These are phyloP conservation scores for Trissonchulus latispiculum DNA, from an alignment of 2,888 invertebrate genomes.

Conservation along the genomic window DNA sequence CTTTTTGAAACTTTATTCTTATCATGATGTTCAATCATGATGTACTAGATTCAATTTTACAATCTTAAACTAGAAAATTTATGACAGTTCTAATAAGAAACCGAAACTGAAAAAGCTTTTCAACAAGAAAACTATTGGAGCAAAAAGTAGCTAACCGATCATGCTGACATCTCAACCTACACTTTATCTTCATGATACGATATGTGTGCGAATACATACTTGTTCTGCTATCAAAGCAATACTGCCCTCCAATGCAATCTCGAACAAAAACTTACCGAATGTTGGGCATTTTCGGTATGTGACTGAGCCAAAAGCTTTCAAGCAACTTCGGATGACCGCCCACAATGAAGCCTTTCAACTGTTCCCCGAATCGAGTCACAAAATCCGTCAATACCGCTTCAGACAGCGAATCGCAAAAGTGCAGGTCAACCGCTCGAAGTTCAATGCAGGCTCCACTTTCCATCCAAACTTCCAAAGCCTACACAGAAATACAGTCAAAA, in stretches of 20 bases:
- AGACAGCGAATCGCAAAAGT: slow-evolving; percentile 84
- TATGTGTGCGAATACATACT: too few relatives aligned
- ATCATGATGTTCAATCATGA: too few relatives aligned
- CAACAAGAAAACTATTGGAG: not conserved
- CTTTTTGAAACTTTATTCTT: too few relatives aligned
- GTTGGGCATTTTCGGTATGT: slow-evolving; percentile 68
- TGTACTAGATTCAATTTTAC: too few relatives aligned
- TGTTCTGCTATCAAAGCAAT: too few relatives aligned
- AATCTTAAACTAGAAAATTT: too few relatives aligned
- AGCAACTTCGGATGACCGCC: slow-evolving; percentile 81
- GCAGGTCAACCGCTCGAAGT: slow-evolving; percentile 77
- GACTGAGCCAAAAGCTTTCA: slow-evolving; percentile 93
- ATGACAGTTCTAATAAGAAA: too few relatives aligned
- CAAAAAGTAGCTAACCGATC: too few relatives aligned
- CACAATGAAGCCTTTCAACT: slow-evolving; percentile 73
- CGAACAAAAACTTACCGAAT: not conserved
- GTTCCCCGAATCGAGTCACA: slow-evolving; percentile 73
- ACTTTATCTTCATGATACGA: too few relatives aligned
- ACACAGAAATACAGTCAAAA: not conserved
- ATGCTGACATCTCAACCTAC: too few relatives aligned
- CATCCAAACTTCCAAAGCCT: slow-evolving; percentile 76
- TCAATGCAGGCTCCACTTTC: slow-evolving; percentile 65
- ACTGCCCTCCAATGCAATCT: not conserved
- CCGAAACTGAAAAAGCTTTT: too few relatives aligned
- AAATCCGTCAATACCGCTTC: slow-evolving; percentile 87